Evolutionary conservation across 2,113 vertebrate species (phyloP).

Genomic region (Myrmophylax atrothorax): DNA sequence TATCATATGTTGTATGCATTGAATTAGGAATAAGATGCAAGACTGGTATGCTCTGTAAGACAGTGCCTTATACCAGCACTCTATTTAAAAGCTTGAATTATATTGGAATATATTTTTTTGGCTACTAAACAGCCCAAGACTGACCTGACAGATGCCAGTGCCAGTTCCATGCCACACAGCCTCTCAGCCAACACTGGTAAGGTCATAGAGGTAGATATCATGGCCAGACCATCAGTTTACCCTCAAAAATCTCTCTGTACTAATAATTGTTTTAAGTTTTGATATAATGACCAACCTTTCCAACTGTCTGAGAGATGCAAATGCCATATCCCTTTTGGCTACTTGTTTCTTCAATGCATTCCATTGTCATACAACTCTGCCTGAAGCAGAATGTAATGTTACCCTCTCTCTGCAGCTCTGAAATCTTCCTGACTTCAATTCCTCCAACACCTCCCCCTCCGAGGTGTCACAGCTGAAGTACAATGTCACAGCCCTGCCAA

Average conservation of each 20-base stretch:
- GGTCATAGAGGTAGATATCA: neutral
- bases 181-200: neutral
- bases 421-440: neutral
- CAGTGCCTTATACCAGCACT: fast-evolving
- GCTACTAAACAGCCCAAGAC: neutral
- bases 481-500: neutral
- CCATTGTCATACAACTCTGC: fast-evolving
- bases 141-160: neutral
- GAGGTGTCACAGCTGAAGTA: neutral
- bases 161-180: neutral
- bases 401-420: neutral
- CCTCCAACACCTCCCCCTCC: neutral
- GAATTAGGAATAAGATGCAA: neutral
- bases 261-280: neutral
- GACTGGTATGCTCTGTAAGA: neutral
- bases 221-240: neutral
- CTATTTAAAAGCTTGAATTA: neutral
- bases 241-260: neutral
- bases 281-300: neutral
- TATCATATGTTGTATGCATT: fast-evolving
- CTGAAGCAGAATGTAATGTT: neutral
- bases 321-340: neutral
- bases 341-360: neutral
- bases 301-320: neutral
- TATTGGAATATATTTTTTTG: neutral